Evolutionary conservation across 2,888 invertebrate species (phyloP), one percentile per base, ranked within the genome.

Genomic region (Tryphoninae sp.): DNA sequence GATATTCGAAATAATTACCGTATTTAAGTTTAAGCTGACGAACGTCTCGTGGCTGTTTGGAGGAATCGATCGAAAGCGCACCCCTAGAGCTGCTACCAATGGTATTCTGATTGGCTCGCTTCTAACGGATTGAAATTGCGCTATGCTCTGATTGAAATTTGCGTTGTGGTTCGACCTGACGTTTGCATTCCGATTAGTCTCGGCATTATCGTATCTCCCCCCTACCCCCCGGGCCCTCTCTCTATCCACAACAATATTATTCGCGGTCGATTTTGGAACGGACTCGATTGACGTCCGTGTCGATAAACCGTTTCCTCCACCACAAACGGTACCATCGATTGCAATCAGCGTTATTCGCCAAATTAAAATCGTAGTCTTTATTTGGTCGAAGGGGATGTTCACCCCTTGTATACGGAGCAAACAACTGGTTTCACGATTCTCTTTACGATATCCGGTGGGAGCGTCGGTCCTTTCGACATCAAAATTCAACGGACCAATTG

Each of bases 121-220:
- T 76, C 80, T 82, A 69, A 61, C 69, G 65, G 76, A 75, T 73
- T 67, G 77, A 53, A 23, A 64, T 77, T 64, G 84, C 61, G 79
- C 84, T 71, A 84, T 71, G 76, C 84, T 85, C 84, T 84, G 83
- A 88, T 88, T 86, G 83, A 86, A 87, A 86, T 85, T 87, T 75
- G 65, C 74, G 51, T 85, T 87, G 75, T 80, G 84, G 83, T 83
- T 83, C 49, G 77, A 62, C 59, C 77, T 72, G 51, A 51, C 68
- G 81, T 73, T 78, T 73, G 69, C 40, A 33, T 79, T 75, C 65
- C 51, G 68, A 75, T 81, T 74, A 69, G 65, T 77, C 64, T 53
- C 42, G 61, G 49, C 26, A 77, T 82, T 74, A 76, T 45, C 64
- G 62, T 73, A 55, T 65, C 22, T 2, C 4, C 6, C 33, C 6